Evolutionary conservation across 2,113 vertebrate genomes (phyloP).

Genomic region (Pomatostomus ruficeps): DNA sequence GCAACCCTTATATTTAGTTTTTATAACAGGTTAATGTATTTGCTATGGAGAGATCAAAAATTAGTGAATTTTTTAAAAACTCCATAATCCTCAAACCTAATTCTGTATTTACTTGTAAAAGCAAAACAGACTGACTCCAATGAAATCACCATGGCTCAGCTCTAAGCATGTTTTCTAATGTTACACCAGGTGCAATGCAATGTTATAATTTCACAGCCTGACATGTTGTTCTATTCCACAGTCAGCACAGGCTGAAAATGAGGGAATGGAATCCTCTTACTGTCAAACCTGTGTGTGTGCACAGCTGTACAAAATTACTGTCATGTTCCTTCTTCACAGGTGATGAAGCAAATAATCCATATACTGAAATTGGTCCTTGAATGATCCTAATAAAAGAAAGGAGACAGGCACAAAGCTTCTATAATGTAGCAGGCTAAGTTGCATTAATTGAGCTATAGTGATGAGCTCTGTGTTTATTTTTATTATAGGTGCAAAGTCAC

Average conservation of each 20-base stretch:
- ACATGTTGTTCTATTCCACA: neutral
- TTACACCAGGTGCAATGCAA: neutral
- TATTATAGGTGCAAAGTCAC: neutral
- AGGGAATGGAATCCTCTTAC: neutral
- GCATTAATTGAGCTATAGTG: neutral
- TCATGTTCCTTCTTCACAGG: neutral
- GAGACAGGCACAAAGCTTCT: neutral
- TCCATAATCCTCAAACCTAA: neutral
- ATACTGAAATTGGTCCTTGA: neutral
- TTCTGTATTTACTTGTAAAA: neutral
- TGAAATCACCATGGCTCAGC: neutral
- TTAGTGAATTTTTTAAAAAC: neutral
- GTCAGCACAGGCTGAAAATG: neutral
- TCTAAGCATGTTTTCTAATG: neutral
- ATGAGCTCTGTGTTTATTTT: neutral
- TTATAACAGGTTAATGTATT: neutral
- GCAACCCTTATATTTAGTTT: neutral
- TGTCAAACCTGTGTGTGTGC: neutral
- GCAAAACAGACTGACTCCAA: neutral
- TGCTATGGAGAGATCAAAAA: neutral
- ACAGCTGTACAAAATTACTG: neutral
- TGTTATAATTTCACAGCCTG: neutral
- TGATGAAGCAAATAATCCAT: neutral
- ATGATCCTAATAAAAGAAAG: neutral
- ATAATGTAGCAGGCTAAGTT: neutral